Evolutionary conservation across 1,140 invertebrate genomes (phyloP), one percentile per base, ranked within the genome.

Genomic region (Hyles vespertilio): DNA sequence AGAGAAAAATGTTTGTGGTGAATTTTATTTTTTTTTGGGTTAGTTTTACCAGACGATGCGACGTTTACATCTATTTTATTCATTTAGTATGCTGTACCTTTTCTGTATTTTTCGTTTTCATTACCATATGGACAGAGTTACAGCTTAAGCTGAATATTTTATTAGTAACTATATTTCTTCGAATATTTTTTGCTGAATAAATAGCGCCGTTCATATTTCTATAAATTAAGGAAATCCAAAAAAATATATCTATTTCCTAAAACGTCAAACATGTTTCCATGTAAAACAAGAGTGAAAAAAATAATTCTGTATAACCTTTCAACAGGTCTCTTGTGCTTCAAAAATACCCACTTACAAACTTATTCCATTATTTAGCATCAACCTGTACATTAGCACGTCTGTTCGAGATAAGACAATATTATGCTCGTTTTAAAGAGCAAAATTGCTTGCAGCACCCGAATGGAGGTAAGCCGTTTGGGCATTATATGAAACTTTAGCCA

Each of bases 401-500:
- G 32, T 32, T 45, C 51, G 32, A 52, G 60, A 53, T 58, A 40
- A 9, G 10, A 40, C 44, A 57, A 48, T 61, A 50, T 53, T 5
- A 40, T 5, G 32, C 8, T 33, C 3, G 49, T 36, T 22, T 12
- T 62, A 61, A 58, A 56, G 58, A 53, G 52, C 8, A 54, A 57
- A 59, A 61, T 70, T 53, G 36, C 51, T 52, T 58, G 46, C 32
- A 34, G 46, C 32, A 34, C n/a, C 12, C 12, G 11, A 40, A 32
- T 50, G 33, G 44, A 53, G 56, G 44, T 69, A 58, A 34, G 58
- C 52, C 62, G 44, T 60, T 57, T 44, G 56, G 64, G 55, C 57
- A 56, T 61, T 53, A 52, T 56, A 32, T 48, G 47, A 67, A 81
- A 84, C 74, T 81, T 84, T 70, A 71, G 69, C 74, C 79, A 76